Percentiles rank a stretch among this genome's conserved stretches.
Conservation (phyloP, 2,888 invertebrate species). For the Drosophila phalerata region DNA sequence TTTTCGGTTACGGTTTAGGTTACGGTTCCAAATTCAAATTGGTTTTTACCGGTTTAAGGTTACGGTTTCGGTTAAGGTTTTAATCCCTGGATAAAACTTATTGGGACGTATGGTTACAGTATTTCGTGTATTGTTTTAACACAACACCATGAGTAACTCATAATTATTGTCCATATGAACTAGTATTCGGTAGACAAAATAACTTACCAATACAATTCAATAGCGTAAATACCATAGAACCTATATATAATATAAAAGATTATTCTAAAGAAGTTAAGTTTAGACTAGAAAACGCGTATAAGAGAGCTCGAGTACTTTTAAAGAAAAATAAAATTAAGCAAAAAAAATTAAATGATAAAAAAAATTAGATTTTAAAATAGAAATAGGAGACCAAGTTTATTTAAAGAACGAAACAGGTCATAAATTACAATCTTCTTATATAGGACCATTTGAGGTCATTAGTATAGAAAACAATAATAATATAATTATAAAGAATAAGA, state of each 20-base stretch:
- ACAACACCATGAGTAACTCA: conserved; percentile 12
- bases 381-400: conserved; percentile 5
- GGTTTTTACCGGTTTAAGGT: too few relatives aligned
- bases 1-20: too few relatives aligned
- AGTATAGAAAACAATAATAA: conserved; percentile 3
- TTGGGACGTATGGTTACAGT: conserved; percentile 27
- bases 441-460: conserved; percentile 8
- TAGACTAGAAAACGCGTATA: too few relatives aligned
- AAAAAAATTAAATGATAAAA: too few relatives aligned
- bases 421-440: conserved; percentile 8
- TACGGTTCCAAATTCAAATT: too few relatives aligned
- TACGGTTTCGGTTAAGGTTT: too few relatives aligned
- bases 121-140: conserved; percentile 17
- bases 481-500: not conserved
- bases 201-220: conserved; percentile 18
- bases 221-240: conserved; percentile 14
- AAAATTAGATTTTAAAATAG: too few relatives aligned
- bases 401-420: conserved; percentile 14
- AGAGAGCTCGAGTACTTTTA: too few relatives aligned
- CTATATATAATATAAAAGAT: conserved; percentile 8
- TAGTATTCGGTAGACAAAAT: not conserved
- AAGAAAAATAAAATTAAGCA: too few relatives aligned
- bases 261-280: too few relatives aligned
- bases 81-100: too few relatives aligned
- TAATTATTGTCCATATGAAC: conserved; percentile 14